A percentile compares a stretch with the other conserved stretches of the same genome.
Evolutionary conservation across 2,888 invertebrate species (phyloP).

Genomic region (Nomada ruficornis): DNA sequence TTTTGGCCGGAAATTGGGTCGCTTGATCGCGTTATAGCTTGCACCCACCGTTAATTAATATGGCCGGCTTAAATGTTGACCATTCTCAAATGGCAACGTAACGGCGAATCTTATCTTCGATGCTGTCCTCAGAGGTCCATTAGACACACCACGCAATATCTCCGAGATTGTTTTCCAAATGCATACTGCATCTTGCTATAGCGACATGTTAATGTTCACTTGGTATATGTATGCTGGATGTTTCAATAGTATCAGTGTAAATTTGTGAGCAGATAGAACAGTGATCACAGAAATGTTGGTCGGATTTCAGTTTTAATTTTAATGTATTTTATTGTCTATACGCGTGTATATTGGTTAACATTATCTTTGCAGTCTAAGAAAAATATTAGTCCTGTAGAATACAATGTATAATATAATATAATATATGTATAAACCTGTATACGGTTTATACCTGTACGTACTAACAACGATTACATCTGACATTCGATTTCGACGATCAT

Average conservation of each 20-base stretch:
- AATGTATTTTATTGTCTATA: no score
- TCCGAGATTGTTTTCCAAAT: slow-evolving; percentile 12
- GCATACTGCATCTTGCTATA: neutral
- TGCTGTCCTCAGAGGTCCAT: neutral
- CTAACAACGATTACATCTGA: slow-evolving; percentile 16
- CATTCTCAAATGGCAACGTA: slow-evolving; percentile 18
- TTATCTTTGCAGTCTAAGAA: no score
- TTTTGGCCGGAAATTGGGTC: slow-evolving; percentile 46
- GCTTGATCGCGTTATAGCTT: slow-evolving; percentile 11
- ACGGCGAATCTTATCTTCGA: slow-evolving; percentile 14
- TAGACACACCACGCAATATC: neutral
- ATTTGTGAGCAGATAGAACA: no score
- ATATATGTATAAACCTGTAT: no score
- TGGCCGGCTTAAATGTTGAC: neutral
- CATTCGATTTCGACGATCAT: slow-evolving; percentile 28
- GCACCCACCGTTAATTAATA: slow-evolving; percentile 40
- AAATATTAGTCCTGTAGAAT: no score
- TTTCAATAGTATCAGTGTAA: no score
- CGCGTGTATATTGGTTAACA: no score
- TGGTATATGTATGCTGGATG: no score
- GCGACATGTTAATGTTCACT: no score
- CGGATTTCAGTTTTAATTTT: no score
- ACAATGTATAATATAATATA: no score
- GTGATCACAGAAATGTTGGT: no score
- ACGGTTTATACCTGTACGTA: neutral